These are phyloP conservation scores for Rhizomys pruinosus DNA, from an alignment of 2,113 vertebrate genomes.

Conservation along the genomic window DNA sequence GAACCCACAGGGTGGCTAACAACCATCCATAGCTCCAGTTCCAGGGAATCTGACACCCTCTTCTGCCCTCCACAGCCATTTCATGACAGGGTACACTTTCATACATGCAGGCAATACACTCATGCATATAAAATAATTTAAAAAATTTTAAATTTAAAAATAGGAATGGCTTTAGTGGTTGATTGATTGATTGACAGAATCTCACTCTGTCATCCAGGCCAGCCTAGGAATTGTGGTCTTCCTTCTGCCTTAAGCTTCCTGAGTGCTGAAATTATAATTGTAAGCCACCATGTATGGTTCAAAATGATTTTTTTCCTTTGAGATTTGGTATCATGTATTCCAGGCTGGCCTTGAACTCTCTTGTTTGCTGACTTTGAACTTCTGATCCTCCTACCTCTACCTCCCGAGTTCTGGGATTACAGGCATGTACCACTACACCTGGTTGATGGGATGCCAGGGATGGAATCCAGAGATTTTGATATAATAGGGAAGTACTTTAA, in stretches of 20 bases:
- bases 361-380: background rate
- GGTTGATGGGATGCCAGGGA: background rate
- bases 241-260: background rate
- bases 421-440: background rate
- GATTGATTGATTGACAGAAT: background rate
- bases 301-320: background rate
- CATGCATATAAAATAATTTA: too few species aligned
- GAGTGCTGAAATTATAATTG: background rate
- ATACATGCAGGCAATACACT: too few species aligned
- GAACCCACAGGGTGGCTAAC: too few species aligned
- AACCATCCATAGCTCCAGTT: too few species aligned
- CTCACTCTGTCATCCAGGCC: background rate
- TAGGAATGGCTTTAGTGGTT: too few species aligned
- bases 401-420: background rate
- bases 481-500: background rate
- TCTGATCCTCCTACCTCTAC: background rate
- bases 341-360: background rate
- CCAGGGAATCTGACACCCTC: too few species aligned
- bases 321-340: background rate
- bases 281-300: background rate
- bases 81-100: too few species aligned
- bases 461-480: background rate
- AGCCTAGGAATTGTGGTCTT: background rate
- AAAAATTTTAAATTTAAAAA: too few species aligned
- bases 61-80: too few species aligned